These are phyloP conservation scores for Tiaroga cobitis DNA, from an alignment of 2,797 vertebrate genomes.

Conservation along the genomic window DNA sequence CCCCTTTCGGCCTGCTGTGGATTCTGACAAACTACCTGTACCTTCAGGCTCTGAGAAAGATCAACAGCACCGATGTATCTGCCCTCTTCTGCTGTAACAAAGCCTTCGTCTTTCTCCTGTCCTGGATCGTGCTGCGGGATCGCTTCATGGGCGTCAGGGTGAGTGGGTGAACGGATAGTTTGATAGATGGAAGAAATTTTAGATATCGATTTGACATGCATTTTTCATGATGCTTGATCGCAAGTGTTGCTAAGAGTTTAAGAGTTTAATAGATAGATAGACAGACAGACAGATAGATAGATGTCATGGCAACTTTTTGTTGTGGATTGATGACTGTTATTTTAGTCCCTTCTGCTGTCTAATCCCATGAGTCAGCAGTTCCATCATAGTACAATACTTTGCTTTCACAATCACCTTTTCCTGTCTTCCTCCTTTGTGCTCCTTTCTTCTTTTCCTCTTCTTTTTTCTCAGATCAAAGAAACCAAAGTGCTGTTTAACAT, in stretches of 20 bases:
- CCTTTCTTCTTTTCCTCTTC: neutral
- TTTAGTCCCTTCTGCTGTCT: neutral
- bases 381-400: neutral
- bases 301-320: neutral
- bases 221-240: neutral
- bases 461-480: neutral
- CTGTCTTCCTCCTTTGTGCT: slow-evolving; percentile 8
- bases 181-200: neutral
- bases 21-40: slow-evolving; percentile 99
- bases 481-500: slow-evolving; percentile 12
- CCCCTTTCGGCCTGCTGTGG: slow-evolving; percentile 96
- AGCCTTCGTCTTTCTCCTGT: slow-evolving; percentile 98
- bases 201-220: neutral
- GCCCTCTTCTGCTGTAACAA: slow-evolving; percentile 99
- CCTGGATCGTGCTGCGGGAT: slow-evolving; percentile 97
- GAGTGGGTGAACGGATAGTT: slow-evolving; percentile 68
- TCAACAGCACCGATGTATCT: slow-evolving; percentile 94
- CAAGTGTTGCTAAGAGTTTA: neutral
- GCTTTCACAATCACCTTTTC: neutral
- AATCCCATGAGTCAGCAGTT: neutral
- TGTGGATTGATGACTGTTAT: neutral
- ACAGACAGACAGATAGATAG: neutral
- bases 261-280: neutral
- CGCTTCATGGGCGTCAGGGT: slow-evolving; percentile 99
- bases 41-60: slow-evolving; percentile 97